Evolutionary conservation across 2,113 vertebrate genomes (phyloP), one percentile per base, ranked within the genome.

Genomic region (Proterorhinus semilunaris): DNA sequence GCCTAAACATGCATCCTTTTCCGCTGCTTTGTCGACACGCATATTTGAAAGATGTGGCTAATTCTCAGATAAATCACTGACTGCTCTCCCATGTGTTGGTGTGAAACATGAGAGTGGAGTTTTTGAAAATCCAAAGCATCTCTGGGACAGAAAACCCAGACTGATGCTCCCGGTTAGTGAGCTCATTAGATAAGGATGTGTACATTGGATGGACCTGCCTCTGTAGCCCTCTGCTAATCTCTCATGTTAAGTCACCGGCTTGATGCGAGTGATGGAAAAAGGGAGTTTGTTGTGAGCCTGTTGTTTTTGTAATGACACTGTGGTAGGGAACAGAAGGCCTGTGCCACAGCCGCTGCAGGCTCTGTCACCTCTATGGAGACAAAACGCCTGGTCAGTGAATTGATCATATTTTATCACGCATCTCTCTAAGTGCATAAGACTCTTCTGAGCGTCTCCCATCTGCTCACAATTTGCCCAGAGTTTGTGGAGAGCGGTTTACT

Each of bases 121-220:
- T 80, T 80, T 63, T 44, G 9, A 8, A 8, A 43, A 17, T 68
- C 72, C 74, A 72, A 11, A 11, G 6, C 68, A 73, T 80, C 21
- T 79, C 69, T 73, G 66, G 66, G 70, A 69, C 68, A 69, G 63
- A 69, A 69, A 16, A 62, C 66, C 10, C 0, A 74, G 63, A 67
- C 27, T n/a, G 3, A 17, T 68, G 68, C 64, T 63, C 63, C 70
- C 59, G 71, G 66, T 63, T 64, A 85, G 64, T 84, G 75, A 86
- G 78, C 63, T 84, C 78, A 82, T 81, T 13, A 55, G 72, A 78
- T 79, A 69, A 74, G 62, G 45, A 12, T 53, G 61, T 67, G 55
- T 10, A 69, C 52, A 62, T 48, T 55, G 51, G 66, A 61, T n/a
- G 58, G 69, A 78, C 74, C 65, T 51, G 27, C 69, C 74, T 36